Percentiles rank a stretch among this genome's conserved stretches.
phyloP scores from a whole-genome alignment of 2,797 vertebrate species.

The Pristis pectinata region DNA sequence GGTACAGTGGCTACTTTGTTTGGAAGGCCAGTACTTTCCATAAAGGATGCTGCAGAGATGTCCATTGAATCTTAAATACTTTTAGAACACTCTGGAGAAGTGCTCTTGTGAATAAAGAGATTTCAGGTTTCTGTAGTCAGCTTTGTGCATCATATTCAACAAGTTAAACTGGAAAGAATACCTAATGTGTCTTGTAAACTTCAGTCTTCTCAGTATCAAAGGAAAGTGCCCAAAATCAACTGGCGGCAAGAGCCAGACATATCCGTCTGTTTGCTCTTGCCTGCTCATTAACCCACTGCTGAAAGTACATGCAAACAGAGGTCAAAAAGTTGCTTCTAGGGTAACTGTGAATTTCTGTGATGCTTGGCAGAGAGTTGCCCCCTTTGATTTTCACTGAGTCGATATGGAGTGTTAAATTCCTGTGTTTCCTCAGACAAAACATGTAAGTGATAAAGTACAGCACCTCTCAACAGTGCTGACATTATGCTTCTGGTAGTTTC shows the following conservation, averaged over 20 bases:
- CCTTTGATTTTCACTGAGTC: not conserved
- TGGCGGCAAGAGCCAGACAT: not conserved
- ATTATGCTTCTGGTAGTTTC: not conserved
- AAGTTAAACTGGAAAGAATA: not conserved
- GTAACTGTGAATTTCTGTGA: not conserved
- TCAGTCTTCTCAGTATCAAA: slow-evolving; percentile 3
- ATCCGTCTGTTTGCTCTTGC: not conserved
- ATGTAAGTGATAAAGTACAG: slow-evolving; percentile 3
- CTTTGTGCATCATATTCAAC: not conserved
- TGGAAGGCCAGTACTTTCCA: not conserved
- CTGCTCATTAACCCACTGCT: not conserved
- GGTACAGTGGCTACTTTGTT: slow-evolving; percentile 18
- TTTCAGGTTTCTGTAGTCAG: not conserved
- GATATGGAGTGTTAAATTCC: not conserved
- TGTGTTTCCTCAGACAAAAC: not conserved
- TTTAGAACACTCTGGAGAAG: not conserved
- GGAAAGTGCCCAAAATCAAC: not conserved
- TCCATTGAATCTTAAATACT: slow-evolving; percentile 16
- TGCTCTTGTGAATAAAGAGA: not conserved
- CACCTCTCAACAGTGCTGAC: slow-evolving; percentile 8
- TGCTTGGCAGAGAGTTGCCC: slow-evolving; percentile 13
- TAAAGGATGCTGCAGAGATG: not conserved
- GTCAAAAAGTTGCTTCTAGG: not conserved
- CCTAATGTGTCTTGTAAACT: not conserved
- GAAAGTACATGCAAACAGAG: slow-evolving; percentile 9